Conservation (phyloP, 2,797 vertebrate genomes). For the Meriones psammophilus region DNA sequence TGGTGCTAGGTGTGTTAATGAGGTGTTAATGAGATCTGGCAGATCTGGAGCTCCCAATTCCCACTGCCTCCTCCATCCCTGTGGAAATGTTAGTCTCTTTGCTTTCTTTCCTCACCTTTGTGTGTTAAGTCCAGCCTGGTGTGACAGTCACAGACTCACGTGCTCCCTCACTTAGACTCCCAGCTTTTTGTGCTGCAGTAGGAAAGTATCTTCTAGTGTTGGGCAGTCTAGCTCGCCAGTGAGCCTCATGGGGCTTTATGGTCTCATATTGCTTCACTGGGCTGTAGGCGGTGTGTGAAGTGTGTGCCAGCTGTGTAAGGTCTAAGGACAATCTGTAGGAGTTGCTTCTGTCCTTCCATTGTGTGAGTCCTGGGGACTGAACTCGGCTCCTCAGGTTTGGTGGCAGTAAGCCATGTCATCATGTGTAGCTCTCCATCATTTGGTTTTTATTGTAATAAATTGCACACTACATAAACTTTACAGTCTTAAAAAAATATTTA, state of each 20-base stretch:
- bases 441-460: background rate
- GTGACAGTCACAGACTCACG: background rate
- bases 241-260: background rate
- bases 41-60: background rate
- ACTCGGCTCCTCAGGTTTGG: background rate
- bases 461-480: background rate
- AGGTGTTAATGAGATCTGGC: constrained; percentile 29
- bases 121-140: background rate
- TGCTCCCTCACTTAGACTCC: background rate
- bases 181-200: background rate
- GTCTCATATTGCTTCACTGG: background rate
- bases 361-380: background rate
- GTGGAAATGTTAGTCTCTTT: background rate
- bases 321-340: background rate
- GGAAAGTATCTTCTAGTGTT: background rate
- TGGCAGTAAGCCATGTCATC: background rate
- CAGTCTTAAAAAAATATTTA: too few species aligned
- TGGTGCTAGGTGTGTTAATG: background rate
- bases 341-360: background rate
- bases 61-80: background rate
- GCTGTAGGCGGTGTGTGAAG: background rate
- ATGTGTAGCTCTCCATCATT: background rate
- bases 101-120: background rate
- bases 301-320: background rate
- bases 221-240: background rate